Percentiles rank a stretch among this genome's conserved stretches.
phyloP scores from a whole-genome alignment of 2,888 invertebrate species.

The Drosophila anomalipes region DNA sequence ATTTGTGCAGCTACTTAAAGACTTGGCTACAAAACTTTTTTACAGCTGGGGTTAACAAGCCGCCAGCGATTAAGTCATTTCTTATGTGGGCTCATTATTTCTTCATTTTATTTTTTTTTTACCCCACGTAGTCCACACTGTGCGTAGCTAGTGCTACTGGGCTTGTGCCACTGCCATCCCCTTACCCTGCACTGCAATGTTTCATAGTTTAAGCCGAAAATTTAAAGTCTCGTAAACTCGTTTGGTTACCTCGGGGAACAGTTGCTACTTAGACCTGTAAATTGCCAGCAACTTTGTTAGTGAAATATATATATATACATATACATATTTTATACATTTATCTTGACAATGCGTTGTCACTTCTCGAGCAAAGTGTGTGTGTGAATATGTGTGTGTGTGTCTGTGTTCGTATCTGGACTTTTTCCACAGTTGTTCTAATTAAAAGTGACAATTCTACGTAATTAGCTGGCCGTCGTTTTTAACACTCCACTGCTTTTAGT shows the following conservation, averaged over 20 bases:
- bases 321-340: conserved; percentile 39
- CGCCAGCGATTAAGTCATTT: conserved; percentile 82
- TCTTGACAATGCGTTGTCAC: conserved; percentile 70
- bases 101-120: conserved; percentile 23
- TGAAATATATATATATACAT: conserved; percentile 47
- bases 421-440: conserved; percentile 76
- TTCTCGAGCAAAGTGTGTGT: conserved; percentile 17
- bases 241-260: conserved; percentile 37
- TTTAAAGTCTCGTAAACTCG: conserved; percentile 61
- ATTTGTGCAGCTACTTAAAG: conserved; percentile 81
- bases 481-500: conserved; percentile 62
- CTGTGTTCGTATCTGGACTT: conserved; percentile 17
- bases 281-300: conserved; percentile 64
- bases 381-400: conserved; percentile 8
- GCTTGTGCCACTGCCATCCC: conserved; percentile 46
- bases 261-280: conserved; percentile 39
- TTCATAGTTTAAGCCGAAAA: conserved; percentile 71
- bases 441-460: conserved; percentile 82
- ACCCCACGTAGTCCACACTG: conserved; percentile 19
- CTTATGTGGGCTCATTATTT: conserved; percentile 78
- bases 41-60: conserved; percentile 75
- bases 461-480: conserved; percentile 73
- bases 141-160: conserved; percentile 75
- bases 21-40: conserved; percentile 34
- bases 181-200: conserved; percentile 49